Conservation (phyloP, 2,888 invertebrate species). For the Eristalis intricaria region DNA sequence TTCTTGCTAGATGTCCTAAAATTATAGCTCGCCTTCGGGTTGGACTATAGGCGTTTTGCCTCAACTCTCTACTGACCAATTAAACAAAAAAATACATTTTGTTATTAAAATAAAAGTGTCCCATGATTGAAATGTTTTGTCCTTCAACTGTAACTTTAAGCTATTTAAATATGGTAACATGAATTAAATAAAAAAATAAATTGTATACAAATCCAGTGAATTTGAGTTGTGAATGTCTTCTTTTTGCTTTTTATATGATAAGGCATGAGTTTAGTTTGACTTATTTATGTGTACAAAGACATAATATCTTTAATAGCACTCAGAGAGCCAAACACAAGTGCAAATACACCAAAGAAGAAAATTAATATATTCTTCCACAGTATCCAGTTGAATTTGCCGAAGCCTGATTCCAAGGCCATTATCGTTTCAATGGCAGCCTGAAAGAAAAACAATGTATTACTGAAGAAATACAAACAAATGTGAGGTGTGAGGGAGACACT, state of each 20-base stretch:
- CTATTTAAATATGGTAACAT: constrained; percentile 3
- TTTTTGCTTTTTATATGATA: constrained; percentile 46
- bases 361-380: constrained; percentile 91
- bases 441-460: constrained; percentile 7
- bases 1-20: too few species aligned
- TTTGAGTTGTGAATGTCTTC: constrained; percentile 57
- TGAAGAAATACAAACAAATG: background rate
- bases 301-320: constrained; percentile 85
- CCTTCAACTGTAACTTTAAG: background rate
- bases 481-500: constrained; percentile 69
- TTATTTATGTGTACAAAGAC: constrained; percentile 74
- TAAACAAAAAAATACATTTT: background rate
- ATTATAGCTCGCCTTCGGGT: background rate
- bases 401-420: constrained; percentile 92
- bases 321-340: constrained; percentile 91
- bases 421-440: constrained; percentile 89
- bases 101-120: background rate
- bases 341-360: constrained; percentile 88
- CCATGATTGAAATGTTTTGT: background rate
- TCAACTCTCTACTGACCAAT: background rate
- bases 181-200: constrained; percentile 26
- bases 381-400: constrained; percentile 87
- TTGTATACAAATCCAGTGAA: constrained; percentile 11
- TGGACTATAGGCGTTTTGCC: background rate
- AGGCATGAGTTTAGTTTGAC: constrained; percentile 16